phyloP scores from a whole-genome alignment of 2,113 vertebrate genomes.

The Suncus etruscus region DNA sequence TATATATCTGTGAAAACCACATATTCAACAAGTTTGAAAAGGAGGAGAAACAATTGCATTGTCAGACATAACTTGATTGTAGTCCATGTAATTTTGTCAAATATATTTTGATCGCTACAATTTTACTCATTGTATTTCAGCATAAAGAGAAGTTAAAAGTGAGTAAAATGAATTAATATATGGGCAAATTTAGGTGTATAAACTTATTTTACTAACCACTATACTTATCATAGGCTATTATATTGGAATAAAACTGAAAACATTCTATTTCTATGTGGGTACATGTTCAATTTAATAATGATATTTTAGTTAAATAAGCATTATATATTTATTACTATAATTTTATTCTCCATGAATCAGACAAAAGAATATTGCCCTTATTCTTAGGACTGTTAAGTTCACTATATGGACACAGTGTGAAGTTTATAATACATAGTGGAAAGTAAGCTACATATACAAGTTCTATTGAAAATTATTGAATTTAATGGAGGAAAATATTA shows the following conservation, averaged over 20 bases:
- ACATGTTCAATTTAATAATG: neutral
- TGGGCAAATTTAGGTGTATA: neutral
- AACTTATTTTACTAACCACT: conserved; percentile 27
- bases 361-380: conserved; percentile 2
- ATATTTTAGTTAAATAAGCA: neutral
- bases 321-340: neutral
- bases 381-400: neutral
- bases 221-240: neutral
- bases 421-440: neutral
- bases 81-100: neutral
- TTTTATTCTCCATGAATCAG: conserved; percentile 10
- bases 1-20: neutral
- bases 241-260: neutral
- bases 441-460: neutral
- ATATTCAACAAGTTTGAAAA: neutral
- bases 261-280: neutral
- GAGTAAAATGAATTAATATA: neutral
- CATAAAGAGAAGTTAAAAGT: neutral
- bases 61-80: neutral
- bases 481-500: neutral
- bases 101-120: neutral
- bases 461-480: neutral
- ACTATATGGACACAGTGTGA: neutral
- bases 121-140: conserved; percentile 3
- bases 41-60: neutral